These are phyloP conservation scores for Elaphurus davidianus DNA, from an alignment of 2,113 vertebrate species.

Conservation along the genomic window DNA sequence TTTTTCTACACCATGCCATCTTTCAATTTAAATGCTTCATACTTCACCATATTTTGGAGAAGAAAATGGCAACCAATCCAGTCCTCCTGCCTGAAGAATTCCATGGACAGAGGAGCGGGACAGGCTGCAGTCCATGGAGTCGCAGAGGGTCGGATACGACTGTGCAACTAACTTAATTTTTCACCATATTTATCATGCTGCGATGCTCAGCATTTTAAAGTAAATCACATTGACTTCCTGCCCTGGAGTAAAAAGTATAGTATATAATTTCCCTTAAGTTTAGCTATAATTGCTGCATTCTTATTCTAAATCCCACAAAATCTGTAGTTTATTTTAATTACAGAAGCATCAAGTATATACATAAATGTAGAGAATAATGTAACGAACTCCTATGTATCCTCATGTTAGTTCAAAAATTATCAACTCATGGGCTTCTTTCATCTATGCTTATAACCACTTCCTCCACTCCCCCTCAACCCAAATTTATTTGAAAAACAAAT, in stretches of 20 bases:
- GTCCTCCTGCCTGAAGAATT: not conserved
- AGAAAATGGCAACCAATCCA: not conserved
- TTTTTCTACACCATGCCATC: not conserved
- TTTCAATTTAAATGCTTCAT: not conserved
- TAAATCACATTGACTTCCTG: not conserved
- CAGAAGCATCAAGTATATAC: not conserved
- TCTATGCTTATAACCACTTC: not conserved
- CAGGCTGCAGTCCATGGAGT: not conserved
- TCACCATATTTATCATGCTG: not conserved
- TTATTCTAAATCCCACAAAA: not conserved
- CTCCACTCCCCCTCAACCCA: not conserved
- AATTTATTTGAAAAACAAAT: slow-evolving; percentile 22
- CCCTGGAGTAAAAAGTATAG: not conserved
- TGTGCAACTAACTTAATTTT: not conserved
- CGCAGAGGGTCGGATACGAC: fast-evolving
- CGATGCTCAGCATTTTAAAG: not conserved
- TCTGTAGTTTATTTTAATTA: not conserved
- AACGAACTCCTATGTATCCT: not conserved
- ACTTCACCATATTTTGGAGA: not conserved
- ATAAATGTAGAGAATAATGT: not conserved
- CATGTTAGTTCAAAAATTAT: not conserved
- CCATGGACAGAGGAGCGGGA: not conserved
- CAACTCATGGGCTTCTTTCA: not conserved
- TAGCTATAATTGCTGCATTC: not conserved
- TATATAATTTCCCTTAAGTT: not conserved